These are phyloP conservation scores for Okamejei kenojei DNA, from an alignment of 2,797 vertebrate genomes.

Conservation along the genomic window DNA sequence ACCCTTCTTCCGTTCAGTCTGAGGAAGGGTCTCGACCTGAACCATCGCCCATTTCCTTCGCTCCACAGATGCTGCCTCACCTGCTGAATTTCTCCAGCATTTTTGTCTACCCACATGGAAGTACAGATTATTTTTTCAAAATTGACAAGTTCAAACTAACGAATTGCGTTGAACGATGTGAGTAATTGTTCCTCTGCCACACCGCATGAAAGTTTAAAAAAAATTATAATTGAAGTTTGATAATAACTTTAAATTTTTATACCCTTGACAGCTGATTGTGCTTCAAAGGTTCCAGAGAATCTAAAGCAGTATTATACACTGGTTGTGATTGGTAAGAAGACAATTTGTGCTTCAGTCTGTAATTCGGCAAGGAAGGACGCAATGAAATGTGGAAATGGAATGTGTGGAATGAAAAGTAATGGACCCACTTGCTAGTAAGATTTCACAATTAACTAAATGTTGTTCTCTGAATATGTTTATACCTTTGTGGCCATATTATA, in stretches of 20 bases:
- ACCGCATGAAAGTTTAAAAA: too few relatives aligned
- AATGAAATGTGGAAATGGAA: conserved; percentile 9
- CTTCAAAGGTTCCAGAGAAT: not conserved
- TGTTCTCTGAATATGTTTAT: not conserved
- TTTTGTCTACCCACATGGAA: too few relatives aligned
- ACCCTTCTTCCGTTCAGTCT: too few relatives aligned
- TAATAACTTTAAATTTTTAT: not conserved
- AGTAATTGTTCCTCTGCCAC: too few relatives aligned
- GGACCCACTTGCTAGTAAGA: conserved; percentile 1
- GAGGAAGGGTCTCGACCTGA: too few relatives aligned
- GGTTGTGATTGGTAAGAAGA: not conserved
- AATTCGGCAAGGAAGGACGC: not conserved
- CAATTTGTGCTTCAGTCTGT: conserved; percentile 1
- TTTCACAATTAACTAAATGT: not conserved
- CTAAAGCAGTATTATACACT: not conserved
- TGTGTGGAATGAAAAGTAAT: not conserved
- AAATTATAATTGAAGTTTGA: not conserved
- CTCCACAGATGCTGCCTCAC: too few relatives aligned
- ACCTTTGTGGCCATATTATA: not conserved
- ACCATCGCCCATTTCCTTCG: too few relatives aligned
- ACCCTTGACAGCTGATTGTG: not conserved
- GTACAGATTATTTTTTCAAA: too few relatives aligned
- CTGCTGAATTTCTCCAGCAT: too few relatives aligned
- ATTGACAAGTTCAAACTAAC: too few relatives aligned
- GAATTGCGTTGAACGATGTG: too few relatives aligned